These are phyloP conservation scores for Boulengeromyrus knoepffleri DNA, from an alignment of 2,113 vertebrate species.

Conservation along the genomic window DNA sequence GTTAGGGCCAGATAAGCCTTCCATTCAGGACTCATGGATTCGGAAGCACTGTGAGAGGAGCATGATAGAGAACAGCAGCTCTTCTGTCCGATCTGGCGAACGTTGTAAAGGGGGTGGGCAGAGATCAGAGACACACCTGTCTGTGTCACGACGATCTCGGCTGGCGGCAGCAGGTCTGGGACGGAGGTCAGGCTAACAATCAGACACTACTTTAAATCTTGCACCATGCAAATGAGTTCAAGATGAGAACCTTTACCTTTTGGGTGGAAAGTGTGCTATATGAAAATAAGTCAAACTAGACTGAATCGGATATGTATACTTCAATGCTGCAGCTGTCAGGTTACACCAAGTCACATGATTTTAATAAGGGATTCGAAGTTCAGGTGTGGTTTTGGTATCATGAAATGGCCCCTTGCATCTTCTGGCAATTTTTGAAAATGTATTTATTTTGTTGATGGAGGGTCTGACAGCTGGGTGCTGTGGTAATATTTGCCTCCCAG, in stretches of 20 bases:
- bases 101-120: neutral
- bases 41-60: neutral
- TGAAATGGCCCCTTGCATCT: neutral
- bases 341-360: neutral
- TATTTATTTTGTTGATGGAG: constrained; percentile 27
- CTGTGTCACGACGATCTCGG: neutral
- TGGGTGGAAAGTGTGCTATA: neutral
- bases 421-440: neutral
- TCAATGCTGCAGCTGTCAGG: neutral
- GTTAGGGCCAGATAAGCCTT: neutral
- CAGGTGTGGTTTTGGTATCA: neutral
- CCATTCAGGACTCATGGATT: neutral
- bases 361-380: neutral
- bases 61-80: neutral
- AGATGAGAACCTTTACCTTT: neutral
- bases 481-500: constrained; percentile 27
- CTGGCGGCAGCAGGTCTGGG: neutral
- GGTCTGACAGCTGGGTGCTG: constrained; percentile 23
- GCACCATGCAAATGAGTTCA: neutral
- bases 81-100: neutral
- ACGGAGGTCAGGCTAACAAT: neutral
- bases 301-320: neutral
- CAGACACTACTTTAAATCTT: neutral
- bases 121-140: neutral
- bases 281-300: neutral